Base-by-base conservation (phyloP, 2,797 vertebrate species). In the Percopsis omiscomaycus region DNA sequence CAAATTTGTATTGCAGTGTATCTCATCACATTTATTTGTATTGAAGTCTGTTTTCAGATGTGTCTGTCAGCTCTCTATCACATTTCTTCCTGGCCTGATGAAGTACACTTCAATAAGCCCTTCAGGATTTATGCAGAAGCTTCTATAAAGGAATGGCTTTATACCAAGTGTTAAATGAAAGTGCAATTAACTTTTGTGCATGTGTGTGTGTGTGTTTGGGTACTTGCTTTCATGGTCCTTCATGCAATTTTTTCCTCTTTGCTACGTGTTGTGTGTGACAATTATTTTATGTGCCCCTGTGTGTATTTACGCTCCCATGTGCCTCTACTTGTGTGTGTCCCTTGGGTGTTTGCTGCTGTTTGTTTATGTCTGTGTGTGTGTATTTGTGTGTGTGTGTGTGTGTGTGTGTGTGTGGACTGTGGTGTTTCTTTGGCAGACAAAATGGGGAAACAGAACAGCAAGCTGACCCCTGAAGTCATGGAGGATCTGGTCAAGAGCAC, bases 361-460 rank as follows among this genome's bases (percentile, higher is more conserved):
- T 60, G 15, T 29, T 44, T 48, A 45, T 22, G 55, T 44, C 14
- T n/a, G 32, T 44, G 55, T 22, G n/a, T 42, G 32, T 45, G 9
- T 45, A 3, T 14, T 15, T 46, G 56, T 58, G 22, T 22, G 22
- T 22, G 22, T 22, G 22, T 22, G 22, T 22, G 22, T 22, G 22
- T 22, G 22, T 22, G 42, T 44, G 37, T 57, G 55, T 45, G n/a
- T 28, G 14, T 42, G 32, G 13, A 30, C 27, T 49, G 28, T 27
- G 32, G 16, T n/a, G 8, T n/a, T 16, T 14, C 22, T 12, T 45
- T 16, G 11, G 45, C 58, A 59, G 44, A 48, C 45, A 48, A 22
- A 44, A 99, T 99, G 98, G 98, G 98, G 90, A 99, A 99, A 89
- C 96, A 98, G 85, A 99, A 98, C 88, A 99, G 97, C 94, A 99